Base-by-base conservation (phyloP, 2,113 vertebrate species). In the Zonotrichia leucophrys region DNA sequence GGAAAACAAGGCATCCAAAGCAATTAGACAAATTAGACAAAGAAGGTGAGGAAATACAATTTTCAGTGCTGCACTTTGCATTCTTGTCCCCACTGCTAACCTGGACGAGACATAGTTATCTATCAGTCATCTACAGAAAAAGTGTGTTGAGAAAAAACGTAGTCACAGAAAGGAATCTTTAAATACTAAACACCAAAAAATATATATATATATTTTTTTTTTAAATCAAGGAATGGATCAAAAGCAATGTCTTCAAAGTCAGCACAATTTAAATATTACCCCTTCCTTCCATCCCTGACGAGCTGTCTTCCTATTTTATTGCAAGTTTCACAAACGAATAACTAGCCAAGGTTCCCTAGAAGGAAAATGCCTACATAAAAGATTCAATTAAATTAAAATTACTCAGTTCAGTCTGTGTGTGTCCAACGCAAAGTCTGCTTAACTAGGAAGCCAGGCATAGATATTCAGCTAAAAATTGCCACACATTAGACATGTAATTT, bases 341-440 rank as follows among this genome's bases (percentile, higher is more conserved):
- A 95, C 84, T 89, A 90, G 78, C 83, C 92, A 89, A 94, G 68
- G 88, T 81, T 96, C 87, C 93, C 93, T 92, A 90, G 90, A 92
- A 96, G 89, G 91, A 94, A 96, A 93, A 90, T 75, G 90, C 90
- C 88, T 86, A 90, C 92, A 91, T 94, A 94, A 97, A 95, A 95
- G 90, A 95, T 87, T 92, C 91, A 96, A 95, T 90, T 93, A 92
- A 94, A 91, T 76, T 90, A 85, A 94, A 94, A 96, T 94, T 86
- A 88, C 90, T 94, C 87, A 66, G 62, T 94, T 92, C 91, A 72
- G 82, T 39, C 89, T 90, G 12, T 83, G 83, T 83, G 83, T 88
- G 89, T 87, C 85, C 88, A 89, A 95, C 1, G 11, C 86, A 94
- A 94, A 87, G 60, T 80, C 89, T 53, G 73, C 68, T 92, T 87